Base-by-base conservation (phyloP, 2,888 invertebrate species). In the Ophion slaviceki region DNA sequence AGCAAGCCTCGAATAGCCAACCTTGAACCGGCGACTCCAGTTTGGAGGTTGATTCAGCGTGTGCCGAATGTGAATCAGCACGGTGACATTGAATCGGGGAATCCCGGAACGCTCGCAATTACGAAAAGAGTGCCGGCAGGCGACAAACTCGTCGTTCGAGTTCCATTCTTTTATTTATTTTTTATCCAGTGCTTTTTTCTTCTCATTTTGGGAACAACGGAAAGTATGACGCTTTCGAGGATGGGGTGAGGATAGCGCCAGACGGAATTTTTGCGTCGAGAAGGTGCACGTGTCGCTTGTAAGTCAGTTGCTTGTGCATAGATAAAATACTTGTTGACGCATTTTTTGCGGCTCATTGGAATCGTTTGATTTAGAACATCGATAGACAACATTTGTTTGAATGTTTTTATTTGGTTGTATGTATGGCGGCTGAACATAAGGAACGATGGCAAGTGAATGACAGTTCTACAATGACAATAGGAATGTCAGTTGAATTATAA, bases 41-140 rank as follows among this genome's bases (percentile, higher is more conserved):
- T 61, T 72, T 78, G 40, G 72, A 80, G 47, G 71, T 68, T 74
- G 77, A 77, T 67, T 77, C 84, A 71, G 70, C 68, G 61, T 32
- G 67, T n/a, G 47, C 36, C 47, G 20, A 20, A 32, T 64, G 80
- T 80, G 84, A 84, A 72, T 84, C 80, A 84, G 71, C 64, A 68
- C 24, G 68, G 59, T 66, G 80, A 84, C 76, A 84, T 80, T 84
- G 71, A 84, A 80, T 64, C 24, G 66, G 84, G 84, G 80, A 80
- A 80, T 80, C 77, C 80, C 84, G 80, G 36, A 72, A 77, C 40
- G 76, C 66, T 59, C 57, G 66, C 71, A 72, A 72, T 84, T 76
- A 80, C 71, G 76, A 61, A 71, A 71, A 83, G 68, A 62, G 64
- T 53, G 64, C 62, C 77, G 59, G n/a, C 64, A 76, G 59, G 61